These are phyloP conservation scores for Felis chaus DNA, from an alignment of 2,113 vertebrate species.

Conservation along the genomic window DNA sequence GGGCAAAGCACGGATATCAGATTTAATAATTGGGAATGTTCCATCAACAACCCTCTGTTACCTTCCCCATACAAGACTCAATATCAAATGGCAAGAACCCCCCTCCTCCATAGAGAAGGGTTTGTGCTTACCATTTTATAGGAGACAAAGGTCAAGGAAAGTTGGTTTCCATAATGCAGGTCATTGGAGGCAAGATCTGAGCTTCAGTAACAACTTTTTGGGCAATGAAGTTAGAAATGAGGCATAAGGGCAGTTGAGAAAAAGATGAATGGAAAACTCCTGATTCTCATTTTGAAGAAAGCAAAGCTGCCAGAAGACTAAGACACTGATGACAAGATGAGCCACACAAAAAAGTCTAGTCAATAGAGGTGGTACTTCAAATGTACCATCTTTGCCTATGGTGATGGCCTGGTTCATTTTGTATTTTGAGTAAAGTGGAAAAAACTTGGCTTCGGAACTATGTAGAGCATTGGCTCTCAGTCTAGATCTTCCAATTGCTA, in stretches of 20 bases:
- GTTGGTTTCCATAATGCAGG: neutral
- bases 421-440: neutral
- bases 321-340: neutral
- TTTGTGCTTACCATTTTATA: neutral
- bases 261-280: neutral
- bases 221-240: neutral
- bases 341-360: neutral
- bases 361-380: neutral
- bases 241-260: neutral
- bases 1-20: neutral
- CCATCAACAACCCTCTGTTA: neutral
- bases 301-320: neutral
- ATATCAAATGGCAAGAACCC: neutral
- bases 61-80: neutral
- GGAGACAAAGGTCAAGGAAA: neutral
- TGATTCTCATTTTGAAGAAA: neutral
- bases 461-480: no score
- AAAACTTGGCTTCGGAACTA: neutral
- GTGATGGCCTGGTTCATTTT: neutral
- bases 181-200: neutral
- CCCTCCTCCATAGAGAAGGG: neutral
- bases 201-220: neutral
- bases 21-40: neutral
- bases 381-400: neutral
- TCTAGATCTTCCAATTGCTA: neutral